Evolutionary conservation across 2,888 invertebrate genomes (phyloP).

Genomic region (Papilio demoleus): DNA sequence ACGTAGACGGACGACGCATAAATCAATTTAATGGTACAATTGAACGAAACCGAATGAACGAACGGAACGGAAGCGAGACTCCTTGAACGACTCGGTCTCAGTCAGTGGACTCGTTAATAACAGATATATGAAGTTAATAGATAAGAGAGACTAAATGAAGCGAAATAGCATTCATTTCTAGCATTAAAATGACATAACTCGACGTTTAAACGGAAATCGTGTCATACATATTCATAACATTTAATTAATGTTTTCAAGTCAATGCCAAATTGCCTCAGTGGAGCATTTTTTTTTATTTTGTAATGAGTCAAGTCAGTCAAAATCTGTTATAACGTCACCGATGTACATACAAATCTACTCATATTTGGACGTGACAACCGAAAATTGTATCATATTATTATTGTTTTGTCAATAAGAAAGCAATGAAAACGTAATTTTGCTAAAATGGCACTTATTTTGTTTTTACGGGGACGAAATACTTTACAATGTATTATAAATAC

Average conservation of each 20-base stretch:
- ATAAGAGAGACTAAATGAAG: constrained; percentile 32
- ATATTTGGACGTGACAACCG: too few relatives aligned
- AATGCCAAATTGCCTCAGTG: too few relatives aligned
- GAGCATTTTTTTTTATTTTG: too few relatives aligned
- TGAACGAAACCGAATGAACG: constrained; percentile 42
- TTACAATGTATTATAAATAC: too few relatives aligned
- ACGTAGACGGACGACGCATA: constrained; percentile 38
- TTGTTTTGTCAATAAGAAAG: too few relatives aligned
- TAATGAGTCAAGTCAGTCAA: too few relatives aligned
- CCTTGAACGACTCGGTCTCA: constrained; percentile 38
- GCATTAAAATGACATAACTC: constrained; percentile 1
- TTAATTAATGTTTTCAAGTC: neutral
- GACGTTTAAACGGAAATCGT: neutral
- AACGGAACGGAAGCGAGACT: constrained; percentile 37
- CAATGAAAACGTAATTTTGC: too few relatives aligned
- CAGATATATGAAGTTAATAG: constrained; percentile 38
- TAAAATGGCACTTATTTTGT: too few relatives aligned
- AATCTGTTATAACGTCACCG: too few relatives aligned
- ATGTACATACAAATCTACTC: too few relatives aligned
- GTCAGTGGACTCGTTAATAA: constrained; percentile 48
- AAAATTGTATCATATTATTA: too few relatives aligned
- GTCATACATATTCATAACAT: constrained; percentile 10
- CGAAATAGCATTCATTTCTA: neutral
- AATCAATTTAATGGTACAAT: constrained; percentile 42
- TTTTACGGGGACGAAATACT: too few relatives aligned